phyloP scores from a whole-genome alignment of 2,888 invertebrate genomes.

The Daptonema setosum region DNA sequence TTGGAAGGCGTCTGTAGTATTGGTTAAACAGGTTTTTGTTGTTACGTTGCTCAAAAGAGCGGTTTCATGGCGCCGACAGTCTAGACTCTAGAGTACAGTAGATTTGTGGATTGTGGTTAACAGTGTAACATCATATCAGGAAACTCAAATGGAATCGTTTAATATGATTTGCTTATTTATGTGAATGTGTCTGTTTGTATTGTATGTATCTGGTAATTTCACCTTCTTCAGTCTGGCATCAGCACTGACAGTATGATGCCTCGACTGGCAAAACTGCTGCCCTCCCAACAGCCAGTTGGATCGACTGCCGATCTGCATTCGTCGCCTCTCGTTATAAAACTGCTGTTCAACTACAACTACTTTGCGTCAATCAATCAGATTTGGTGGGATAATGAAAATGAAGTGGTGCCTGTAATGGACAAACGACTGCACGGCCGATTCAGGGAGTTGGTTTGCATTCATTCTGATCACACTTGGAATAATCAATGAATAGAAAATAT shows the following conservation, averaged over 20 bases:
- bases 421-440: not conserved
- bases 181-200: too few species aligned
- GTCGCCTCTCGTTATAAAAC: constrained; percentile 49
- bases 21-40: not conserved
- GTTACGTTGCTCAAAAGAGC: not conserved
- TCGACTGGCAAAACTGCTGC: not conserved
- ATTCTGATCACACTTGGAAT: not conserved
- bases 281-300: not conserved
- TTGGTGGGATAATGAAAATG: constrained; percentile 53
- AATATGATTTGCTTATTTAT: too few species aligned
- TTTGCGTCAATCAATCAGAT: constrained; percentile 57
- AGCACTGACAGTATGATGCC: too few species aligned
- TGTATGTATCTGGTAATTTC: too few species aligned
- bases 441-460: not conserved
- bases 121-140: too few species aligned
- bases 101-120: too few species aligned
- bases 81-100: too few species aligned
- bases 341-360: constrained; percentile 74
- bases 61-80: too few species aligned
- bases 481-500: not conserved
- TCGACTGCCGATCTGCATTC: not conserved
- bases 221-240: too few species aligned
- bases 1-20: too few species aligned
- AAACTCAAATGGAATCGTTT: too few species aligned
- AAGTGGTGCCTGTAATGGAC: constrained; percentile 44